Evolutionary conservation across 2,888 invertebrate genomes (phyloP).

Genomic region (Xestia xanthographa): DNA sequence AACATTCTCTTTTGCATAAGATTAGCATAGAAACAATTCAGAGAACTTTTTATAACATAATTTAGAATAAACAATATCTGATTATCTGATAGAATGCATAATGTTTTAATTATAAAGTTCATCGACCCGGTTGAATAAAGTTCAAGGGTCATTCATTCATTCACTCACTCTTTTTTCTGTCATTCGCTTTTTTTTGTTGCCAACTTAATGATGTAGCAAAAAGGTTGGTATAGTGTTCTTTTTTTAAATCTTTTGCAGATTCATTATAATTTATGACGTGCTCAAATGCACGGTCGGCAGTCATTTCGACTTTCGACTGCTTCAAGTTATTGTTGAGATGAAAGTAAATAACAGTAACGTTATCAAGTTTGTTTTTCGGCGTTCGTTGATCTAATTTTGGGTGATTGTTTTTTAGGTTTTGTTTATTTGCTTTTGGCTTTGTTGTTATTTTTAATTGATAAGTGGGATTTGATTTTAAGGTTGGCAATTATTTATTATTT

Average conservation of each 20-base stretch:
- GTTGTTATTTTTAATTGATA: background rate
- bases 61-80: slow-evolving; percentile 48
- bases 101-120: slow-evolving; percentile 75
- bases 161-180: slow-evolving; percentile 31
- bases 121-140: slow-evolving; percentile 65
- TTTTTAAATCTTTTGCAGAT: slow-evolving; percentile 46
- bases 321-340: slow-evolving; percentile 35
- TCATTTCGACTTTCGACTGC: slow-evolving; percentile 33
- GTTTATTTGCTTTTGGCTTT: background rate
- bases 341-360: slow-evolving; percentile 58
- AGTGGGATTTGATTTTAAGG: background rate
- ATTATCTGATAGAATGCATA: slow-evolving; percentile 70
- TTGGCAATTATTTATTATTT: background rate
- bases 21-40: slow-evolving; percentile 54
- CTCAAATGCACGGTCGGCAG: slow-evolving; percentile 44
- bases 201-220: slow-evolving; percentile 41
- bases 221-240: slow-evolving; percentile 19
- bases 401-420: slow-evolving; percentile 33
- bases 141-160: slow-evolving; percentile 73
- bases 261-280: slow-evolving; percentile 61
- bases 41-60: slow-evolving; percentile 40
- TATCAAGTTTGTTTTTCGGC: slow-evolving; percentile 26
- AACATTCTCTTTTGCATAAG: slow-evolving; percentile 29
- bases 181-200: slow-evolving; percentile 34
- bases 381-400: slow-evolving; percentile 29